These are phyloP conservation scores for Ferrisia virgata DNA, from an alignment of 2,888 invertebrate genomes.

Conservation along the genomic window DNA sequence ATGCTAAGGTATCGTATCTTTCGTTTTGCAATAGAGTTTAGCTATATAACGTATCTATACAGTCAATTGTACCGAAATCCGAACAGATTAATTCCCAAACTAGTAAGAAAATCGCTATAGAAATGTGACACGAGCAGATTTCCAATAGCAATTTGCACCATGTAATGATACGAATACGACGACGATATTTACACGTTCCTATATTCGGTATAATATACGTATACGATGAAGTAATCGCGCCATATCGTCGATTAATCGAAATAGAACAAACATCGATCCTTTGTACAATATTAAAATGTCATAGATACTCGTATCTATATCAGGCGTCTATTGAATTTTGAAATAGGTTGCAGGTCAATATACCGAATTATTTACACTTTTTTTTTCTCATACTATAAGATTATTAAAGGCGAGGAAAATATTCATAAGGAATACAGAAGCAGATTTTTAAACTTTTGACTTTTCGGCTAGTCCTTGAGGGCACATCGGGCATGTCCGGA, in stretches of 20 bases:
- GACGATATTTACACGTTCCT: too few relatives aligned
- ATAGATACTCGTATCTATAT: too few relatives aligned
- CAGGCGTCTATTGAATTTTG: too few relatives aligned
- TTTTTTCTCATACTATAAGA: neutral
- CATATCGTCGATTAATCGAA: too few relatives aligned
- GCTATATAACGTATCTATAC: neutral
- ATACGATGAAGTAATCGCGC: too few relatives aligned
- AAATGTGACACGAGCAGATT: neutral
- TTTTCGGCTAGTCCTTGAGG: neutral
- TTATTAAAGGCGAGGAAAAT: neutral
- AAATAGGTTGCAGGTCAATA: too few relatives aligned
- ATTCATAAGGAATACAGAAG: neutral
- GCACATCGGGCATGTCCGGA: neutral
- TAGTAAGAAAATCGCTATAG: neutral
- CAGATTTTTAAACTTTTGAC: neutral
- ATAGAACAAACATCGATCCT: too few relatives aligned
- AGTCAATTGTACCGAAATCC: neutral
- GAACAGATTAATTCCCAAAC: neutral
- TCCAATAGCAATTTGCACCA: neutral
- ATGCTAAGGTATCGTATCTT: neutral
- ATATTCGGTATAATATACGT: too few relatives aligned
- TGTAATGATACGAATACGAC: neutral
- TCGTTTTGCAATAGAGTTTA: neutral
- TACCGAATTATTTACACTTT: neutral
- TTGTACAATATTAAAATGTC: too few relatives aligned